Percentiles rank a stretch among this genome's conserved stretches.
Conservation (phyloP, 1,140 invertebrate species). For the Saccostrea glomerata region DNA sequence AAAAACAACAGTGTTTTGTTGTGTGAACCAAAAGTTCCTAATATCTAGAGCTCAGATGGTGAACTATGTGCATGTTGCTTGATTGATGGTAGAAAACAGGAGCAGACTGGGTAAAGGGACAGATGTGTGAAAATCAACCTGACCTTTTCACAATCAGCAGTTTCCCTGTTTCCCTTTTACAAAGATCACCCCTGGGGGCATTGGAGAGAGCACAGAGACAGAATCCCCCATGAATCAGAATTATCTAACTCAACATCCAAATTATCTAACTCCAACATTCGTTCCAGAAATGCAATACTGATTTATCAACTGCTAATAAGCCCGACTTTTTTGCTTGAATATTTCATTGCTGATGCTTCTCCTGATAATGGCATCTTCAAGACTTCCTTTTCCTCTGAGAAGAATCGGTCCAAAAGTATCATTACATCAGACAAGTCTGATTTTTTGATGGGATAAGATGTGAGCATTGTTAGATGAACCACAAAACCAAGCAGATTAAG, state of each 20-base stretch:
- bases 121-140: conserved; percentile 26
- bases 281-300: conserved; percentile 28
- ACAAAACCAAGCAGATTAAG: conserved; percentile 4
- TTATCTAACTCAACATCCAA: conserved; percentile 16
- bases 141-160: conserved; percentile 26
- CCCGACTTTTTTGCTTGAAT: conserved; percentile 19
- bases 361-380: conserved; percentile 30
- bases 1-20: neutral
- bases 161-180: neutral
- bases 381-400: neutral
- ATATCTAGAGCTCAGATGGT: neutral
- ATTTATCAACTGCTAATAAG: conserved; percentile 37
- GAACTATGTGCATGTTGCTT: conserved; percentile 19
- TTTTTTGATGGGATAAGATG: conserved; percentile 12
- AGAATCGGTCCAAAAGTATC: neutral
- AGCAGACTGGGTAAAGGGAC: conserved; percentile 7
- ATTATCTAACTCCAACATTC: conserved; percentile 21
- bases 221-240: neutral
- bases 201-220: conserved; percentile 23
- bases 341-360: conserved; percentile 22
- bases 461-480: conserved; percentile 24
- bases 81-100: conserved; percentile 2
- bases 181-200: neutral
- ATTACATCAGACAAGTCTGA: neutral
- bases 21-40: neutral